Evolutionary conservation across 1,140 invertebrate species (phyloP).

Genomic region (Steinernema khuongi): DNA sequence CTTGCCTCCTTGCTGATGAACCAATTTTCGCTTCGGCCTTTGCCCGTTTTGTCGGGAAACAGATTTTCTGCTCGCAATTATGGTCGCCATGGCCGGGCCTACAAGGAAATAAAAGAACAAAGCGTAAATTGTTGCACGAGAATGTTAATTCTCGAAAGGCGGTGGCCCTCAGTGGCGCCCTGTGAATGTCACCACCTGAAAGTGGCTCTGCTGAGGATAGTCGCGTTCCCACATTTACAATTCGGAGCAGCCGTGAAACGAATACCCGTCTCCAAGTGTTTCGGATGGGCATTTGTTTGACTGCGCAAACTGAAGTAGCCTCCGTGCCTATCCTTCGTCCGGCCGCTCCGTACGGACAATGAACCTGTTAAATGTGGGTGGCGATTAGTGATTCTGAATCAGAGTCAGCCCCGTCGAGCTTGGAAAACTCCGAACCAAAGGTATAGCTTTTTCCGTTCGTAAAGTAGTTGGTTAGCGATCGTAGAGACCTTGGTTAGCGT

Average conservation of each 20-base stretch:
- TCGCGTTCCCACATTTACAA: constrained; percentile 6
- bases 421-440: background rate
- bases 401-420: background rate
- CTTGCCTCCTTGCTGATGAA: too few species aligned
- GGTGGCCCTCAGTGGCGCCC: background rate
- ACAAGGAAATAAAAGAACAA: background rate
- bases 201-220: background rate
- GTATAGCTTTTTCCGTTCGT: background rate
- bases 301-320: background rate
- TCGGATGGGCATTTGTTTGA: background rate
- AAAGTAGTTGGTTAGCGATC: background rate
- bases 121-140: background rate
- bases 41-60: background rate
- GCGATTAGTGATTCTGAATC: constrained; percentile 9
- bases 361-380: background rate
- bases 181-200: background rate
- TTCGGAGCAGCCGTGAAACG: constrained; percentile 5
- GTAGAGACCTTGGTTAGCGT: too few species aligned
- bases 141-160: background rate
- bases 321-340: background rate
- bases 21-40: background rate
- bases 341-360: background rate
- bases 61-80: constrained; percentile 7
- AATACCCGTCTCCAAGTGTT: background rate
- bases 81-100: background rate